Evolutionary conservation across 2,113 vertebrate species (phyloP).

Genomic region (Chloroceryle aenea): DNA sequence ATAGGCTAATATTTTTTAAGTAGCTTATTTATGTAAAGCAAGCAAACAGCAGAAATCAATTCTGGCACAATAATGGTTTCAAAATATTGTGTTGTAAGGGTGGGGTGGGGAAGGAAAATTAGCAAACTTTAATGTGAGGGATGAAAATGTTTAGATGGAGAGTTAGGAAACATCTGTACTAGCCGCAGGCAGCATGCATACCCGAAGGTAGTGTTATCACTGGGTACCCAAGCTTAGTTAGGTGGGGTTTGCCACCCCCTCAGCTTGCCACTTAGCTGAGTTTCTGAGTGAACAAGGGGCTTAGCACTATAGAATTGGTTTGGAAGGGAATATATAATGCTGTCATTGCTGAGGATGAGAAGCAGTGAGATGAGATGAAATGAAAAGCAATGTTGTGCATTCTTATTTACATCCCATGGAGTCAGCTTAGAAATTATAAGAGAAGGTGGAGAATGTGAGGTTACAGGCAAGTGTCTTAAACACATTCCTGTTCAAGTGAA

Average conservation of each 20-base stretch:
- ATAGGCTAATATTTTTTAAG: conserved; percentile 1
- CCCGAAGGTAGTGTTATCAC: not conserved
- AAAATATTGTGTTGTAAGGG: not conserved
- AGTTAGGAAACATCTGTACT: not conserved
- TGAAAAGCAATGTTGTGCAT: not conserved
- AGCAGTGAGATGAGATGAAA: not conserved
- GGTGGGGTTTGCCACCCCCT: not conserved
- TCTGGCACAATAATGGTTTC: not conserved
- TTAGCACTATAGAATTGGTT: not conserved
- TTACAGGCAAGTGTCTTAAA: not conserved
- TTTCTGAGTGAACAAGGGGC: not conserved
- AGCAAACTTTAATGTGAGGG: not conserved
- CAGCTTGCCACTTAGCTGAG: not conserved
- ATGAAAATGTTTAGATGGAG: not conserved
- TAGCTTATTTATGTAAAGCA: not conserved
- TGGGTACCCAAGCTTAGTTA: too few relatives aligned
- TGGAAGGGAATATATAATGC: not conserved
- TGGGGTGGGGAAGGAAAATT: not conserved
- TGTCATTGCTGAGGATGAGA: not conserved
- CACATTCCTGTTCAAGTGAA: not conserved
- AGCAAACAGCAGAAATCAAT: not conserved
- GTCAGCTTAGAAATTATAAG: not conserved
- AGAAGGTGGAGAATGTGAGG: not conserved
- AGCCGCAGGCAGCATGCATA: not conserved
- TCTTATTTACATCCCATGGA: accelerated